phyloP scores from a whole-genome alignment of 2,797 vertebrate species.

The Anniella stebbinsi region DNA sequence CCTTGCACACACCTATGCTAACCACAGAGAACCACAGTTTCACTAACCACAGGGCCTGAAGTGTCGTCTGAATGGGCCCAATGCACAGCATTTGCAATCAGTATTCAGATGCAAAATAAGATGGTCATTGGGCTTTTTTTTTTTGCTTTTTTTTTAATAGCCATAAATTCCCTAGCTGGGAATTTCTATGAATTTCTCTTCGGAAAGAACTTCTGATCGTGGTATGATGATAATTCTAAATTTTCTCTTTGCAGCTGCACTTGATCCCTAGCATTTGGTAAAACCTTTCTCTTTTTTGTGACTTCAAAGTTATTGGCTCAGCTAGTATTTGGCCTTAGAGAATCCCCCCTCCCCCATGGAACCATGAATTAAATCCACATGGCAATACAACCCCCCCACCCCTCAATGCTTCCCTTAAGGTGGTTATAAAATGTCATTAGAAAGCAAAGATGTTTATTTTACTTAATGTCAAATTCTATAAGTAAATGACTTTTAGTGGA shows the following conservation, averaged over 20 bases:
- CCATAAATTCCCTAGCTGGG: conserved; percentile 78
- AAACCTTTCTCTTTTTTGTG: conserved; percentile 63
- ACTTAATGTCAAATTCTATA: conserved; percentile 78
- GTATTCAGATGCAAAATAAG: conserved; percentile 68
- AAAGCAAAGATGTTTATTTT: conserved; percentile 82
- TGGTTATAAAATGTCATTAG: conserved; percentile 79
- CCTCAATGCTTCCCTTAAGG: conserved; percentile 76
- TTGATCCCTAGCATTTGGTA: conserved; percentile 79
- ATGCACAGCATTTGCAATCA: conserved; percentile 77
- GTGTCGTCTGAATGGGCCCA: neutral
- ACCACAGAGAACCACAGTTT: too few species aligned
- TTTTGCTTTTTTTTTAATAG: conserved; percentile 77
- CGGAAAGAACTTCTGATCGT: conserved; percentile 84
- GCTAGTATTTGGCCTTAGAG: conserved; percentile 78
- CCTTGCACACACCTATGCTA: too few species aligned
- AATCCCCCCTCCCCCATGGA: conserved; percentile 63
- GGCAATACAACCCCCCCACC: conserved; percentile 69
- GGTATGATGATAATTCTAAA: conserved; percentile 84
- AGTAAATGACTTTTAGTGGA: conserved; percentile 78
- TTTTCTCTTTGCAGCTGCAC: conserved; percentile 83
- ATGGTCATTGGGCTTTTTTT: conserved; percentile 76
- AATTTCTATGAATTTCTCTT: conserved; percentile 85
- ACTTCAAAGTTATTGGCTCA: conserved; percentile 78
- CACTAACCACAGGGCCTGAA: neutral
- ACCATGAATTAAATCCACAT: conserved; percentile 83